Percentiles rank a stretch among this genome's conserved stretches.
Conservation (phyloP, 2,888 invertebrate species). For the Eremobia ochroleuca region DNA sequence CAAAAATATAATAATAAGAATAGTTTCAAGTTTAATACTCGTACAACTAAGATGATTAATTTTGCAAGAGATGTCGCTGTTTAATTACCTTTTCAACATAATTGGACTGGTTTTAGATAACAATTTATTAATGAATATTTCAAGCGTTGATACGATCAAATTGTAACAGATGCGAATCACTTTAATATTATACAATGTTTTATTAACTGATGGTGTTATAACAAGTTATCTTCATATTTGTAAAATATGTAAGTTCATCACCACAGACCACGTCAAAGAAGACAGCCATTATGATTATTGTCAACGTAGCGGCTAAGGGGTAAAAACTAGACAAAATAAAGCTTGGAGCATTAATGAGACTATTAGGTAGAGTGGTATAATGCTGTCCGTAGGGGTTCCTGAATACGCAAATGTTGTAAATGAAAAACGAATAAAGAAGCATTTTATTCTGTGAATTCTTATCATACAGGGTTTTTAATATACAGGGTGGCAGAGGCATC, state of each 20-base stretch:
- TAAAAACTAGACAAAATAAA: background rate
- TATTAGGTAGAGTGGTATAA: background rate
- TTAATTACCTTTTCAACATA: conserved; percentile 32
- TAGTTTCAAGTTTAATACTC: conserved; percentile 24
- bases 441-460: background rate
- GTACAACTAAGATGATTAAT: conserved; percentile 38
- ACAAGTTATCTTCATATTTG: background rate
- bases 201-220: background rate
- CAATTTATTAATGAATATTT: conserved; percentile 30
- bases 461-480: background rate
- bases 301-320: too few species aligned
- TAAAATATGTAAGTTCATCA: background rate
- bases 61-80: conserved; percentile 23
- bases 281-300: background rate
- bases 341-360: background rate
- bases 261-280: background rate
- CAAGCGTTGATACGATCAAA: conserved; percentile 5
- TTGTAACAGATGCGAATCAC: conserved; percentile 19
- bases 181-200: background rate
- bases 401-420: background rate
- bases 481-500: too few species aligned
- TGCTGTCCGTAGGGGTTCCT: background rate
- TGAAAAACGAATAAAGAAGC: background rate
- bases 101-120: conserved; percentile 41
- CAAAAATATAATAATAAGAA: conserved; percentile 27